Evolutionary conservation across 2,888 invertebrate genomes (phyloP).

Genomic region (Perizoma flavofasciatum): DNA sequence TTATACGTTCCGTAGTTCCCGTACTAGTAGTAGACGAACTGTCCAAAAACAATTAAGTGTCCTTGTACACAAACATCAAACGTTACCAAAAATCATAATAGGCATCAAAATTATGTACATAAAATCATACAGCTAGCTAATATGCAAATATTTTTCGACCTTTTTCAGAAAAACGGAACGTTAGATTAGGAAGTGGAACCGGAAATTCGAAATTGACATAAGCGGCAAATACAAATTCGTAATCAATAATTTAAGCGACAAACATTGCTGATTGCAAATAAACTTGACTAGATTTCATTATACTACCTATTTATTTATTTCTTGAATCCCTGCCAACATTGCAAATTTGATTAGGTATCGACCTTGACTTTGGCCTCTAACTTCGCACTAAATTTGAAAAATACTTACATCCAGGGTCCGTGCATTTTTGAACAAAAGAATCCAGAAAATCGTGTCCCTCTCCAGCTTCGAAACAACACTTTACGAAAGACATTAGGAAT

Average conservation of each 20-base stretch:
- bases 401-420: conserved; percentile 92
- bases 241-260: conserved; percentile 47
- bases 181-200: conserved; percentile 21
- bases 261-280: conserved; percentile 6
- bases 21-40: neutral
- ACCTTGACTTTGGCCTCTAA: conserved; percentile 13
- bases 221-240: conserved; percentile 51
- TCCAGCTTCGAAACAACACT: conserved; percentile 91
- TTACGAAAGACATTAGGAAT: conserved; percentile 86
- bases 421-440: conserved; percentile 90
- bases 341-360: conserved; percentile 39
- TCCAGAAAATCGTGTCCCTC: conserved; percentile 90
- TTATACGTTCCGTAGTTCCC: conserved; percentile 41
- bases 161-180: conserved; percentile 6
- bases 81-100: no score
- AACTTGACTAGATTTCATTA: no score
- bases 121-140: neutral
- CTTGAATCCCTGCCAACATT: conserved; percentile 26
- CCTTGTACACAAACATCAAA: no score
- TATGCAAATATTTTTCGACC: no score
- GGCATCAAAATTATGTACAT: no score
- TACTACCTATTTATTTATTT: neutral
- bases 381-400: neutral
- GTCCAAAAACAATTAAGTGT: no score
- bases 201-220: conserved; percentile 34